Base-by-base conservation (phyloP, 1,140 invertebrate species). In the Ostrea denselamellosa region DNA sequence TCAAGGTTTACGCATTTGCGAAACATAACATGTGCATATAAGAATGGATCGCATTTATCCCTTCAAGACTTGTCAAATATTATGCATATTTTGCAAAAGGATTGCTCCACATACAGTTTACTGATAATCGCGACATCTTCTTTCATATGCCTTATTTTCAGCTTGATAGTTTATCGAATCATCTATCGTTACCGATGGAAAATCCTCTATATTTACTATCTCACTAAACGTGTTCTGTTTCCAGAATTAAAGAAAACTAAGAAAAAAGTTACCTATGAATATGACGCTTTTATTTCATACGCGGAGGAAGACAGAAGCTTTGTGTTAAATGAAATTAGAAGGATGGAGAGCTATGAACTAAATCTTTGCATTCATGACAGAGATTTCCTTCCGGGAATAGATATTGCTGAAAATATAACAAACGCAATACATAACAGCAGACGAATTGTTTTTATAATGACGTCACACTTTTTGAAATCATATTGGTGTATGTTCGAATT, bases 321-420 rank as follows among this genome's bases (percentile, higher is more conserved):
- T 53, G 90, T 91, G 54, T 25, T 77, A 12, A 77, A 77, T 34
- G 34, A 65, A 4, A 19, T 28, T 22, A 53, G 82, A 8, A 44
- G 62, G 8, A n/a, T 89, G 17, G 25, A 56, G 25, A 25, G 28
- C 9, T 68, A 81, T 56, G 28, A 85, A 84, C 62, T 87, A 28
- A 54, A 62, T 34, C 95, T 98, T 68, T 98, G 98, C 93, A 95
- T 99, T 81, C 97, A 98, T 93, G 97, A 98, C 94, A 96, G 98
- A n/a, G 98, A 98, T 94, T 97, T 98, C 91, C 97, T 97, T 0
- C 97, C 97, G 34, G 96, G 98, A 0, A 97, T 97, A 83, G 96
- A 96, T 92, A 96, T 97, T 85, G 96, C 96, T 0, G 96, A 96
- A 89, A 95, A 95, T 86, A 96, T 97, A 65, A 91, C 96, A 44